Conservation (phyloP, 2,888 invertebrate species). For the Villa cingulata region DNA sequence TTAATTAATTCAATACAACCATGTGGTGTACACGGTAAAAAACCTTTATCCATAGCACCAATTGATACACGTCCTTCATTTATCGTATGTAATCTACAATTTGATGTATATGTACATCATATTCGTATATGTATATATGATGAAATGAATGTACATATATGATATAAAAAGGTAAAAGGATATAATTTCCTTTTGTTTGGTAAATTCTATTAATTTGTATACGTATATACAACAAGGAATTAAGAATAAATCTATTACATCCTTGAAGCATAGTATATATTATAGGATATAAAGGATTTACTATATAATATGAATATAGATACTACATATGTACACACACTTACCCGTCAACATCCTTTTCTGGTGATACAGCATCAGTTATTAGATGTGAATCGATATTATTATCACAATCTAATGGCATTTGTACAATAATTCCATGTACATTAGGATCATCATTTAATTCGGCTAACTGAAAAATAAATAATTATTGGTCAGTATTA, state of each 20-base stretch:
- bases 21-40: constrained; percentile 92
- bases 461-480: too few relatives aligned
- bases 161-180: too few relatives aligned
- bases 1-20: constrained; percentile 89
- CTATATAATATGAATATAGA: neutral
- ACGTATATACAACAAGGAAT: too few relatives aligned
- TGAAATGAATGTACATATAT: constrained; percentile 13
- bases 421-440: constrained; percentile 93
- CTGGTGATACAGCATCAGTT: constrained; percentile 74
- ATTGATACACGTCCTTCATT: constrained; percentile 89
- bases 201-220: too few relatives aligned
- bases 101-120: too few relatives aligned
- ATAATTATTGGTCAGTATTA: too few relatives aligned
- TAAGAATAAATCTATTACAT: constrained; percentile 4
- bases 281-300: neutral
- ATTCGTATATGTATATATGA: too few relatives aligned
- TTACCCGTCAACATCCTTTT: constrained; percentile 94
- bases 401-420: constrained; percentile 78
- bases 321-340: too few relatives aligned
- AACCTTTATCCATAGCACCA: constrained; percentile 78
- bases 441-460: constrained; percentile 73
- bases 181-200: neutral
- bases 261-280: neutral
- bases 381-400: constrained; percentile 74
- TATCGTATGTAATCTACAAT: constrained; percentile 62